Conservation (phyloP, 1,140 invertebrate species). For the Vollenhovia emeryi region DNA sequence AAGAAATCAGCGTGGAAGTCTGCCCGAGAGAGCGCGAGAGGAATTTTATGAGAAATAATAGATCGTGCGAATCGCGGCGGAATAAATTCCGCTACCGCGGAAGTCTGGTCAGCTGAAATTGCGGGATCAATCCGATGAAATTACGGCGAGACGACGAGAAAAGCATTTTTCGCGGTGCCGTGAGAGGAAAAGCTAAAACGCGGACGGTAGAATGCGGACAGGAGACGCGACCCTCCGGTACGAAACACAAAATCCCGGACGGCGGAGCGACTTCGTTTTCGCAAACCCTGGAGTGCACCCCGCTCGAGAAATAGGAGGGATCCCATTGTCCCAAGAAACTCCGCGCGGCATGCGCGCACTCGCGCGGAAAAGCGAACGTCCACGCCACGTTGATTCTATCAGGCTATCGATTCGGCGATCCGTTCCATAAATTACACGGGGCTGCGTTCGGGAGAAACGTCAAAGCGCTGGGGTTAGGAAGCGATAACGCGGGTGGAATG, state of each 20-base stretch:
- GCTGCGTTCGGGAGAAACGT: slow-evolving; percentile 24
- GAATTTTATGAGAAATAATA: slow-evolving; percentile 4
- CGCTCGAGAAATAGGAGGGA: slow-evolving; percentile 30
- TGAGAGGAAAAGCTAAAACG: not conserved
- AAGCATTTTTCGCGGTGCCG: not conserved
- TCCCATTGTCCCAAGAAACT: slow-evolving; percentile 36
- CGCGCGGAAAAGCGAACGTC: slow-evolving; percentile 53
- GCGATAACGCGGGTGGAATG: not conserved
- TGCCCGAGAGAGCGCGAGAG: not conserved
- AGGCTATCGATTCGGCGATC: slow-evolving; percentile 40
- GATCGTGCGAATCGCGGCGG: not conserved
- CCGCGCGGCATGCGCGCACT: slow-evolving; percentile 21
- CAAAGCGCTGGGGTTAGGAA: slow-evolving; percentile 2
- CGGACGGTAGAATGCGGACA: not conserved
- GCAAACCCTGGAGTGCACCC: slow-evolving; percentile 21
- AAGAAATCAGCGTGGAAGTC: not conserved
- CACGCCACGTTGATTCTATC: slow-evolving; percentile 49
- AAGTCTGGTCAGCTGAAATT: slow-evolving; percentile 27
- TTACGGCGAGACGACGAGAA: slow-evolving; percentile 2
- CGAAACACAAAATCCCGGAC: slow-evolving; percentile 15
- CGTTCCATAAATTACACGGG: slow-evolving; percentile 50
- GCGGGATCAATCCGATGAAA: slow-evolving; percentile 16
- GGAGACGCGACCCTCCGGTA: not conserved
- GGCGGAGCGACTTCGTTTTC: slow-evolving; percentile 42
- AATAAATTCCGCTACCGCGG: not conserved